Evolutionary conservation across 2,888 invertebrate genomes (phyloP).

Genomic region (Phorcus lineatus): DNA sequence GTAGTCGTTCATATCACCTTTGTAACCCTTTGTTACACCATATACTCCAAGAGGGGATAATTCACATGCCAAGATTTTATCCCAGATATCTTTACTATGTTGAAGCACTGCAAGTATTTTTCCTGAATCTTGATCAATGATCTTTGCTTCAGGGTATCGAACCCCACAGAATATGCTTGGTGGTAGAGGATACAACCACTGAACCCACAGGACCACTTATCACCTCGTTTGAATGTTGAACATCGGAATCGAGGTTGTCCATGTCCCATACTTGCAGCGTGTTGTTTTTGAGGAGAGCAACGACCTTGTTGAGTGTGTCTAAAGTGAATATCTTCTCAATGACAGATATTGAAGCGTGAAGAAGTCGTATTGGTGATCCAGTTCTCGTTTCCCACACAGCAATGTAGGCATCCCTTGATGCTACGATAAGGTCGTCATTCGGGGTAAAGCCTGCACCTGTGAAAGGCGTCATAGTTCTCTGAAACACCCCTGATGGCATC

Average conservation of each 20-base stretch:
- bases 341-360: slow-evolving; percentile 60
- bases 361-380: slow-evolving; percentile 59
- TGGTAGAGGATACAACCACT: slow-evolving; percentile 44
- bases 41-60: slow-evolving; percentile 59
- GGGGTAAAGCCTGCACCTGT: slow-evolving; percentile 66
- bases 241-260: slow-evolving; percentile 65
- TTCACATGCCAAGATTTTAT: slow-evolving; percentile 42
- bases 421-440: slow-evolving; percentile 62
- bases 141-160: slow-evolving; percentile 59
- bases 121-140: slow-evolving; percentile 56
- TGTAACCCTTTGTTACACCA: slow-evolving; percentile 51
- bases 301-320: slow-evolving; percentile 59
- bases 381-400: slow-evolving; percentile 65
- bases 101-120: slow-evolving; percentile 52
- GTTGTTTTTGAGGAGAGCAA: slow-evolving; percentile 62
- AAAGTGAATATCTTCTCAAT: slow-evolving; percentile 63
- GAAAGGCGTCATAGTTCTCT: slow-evolving; percentile 61
- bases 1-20: slow-evolving; percentile 18
- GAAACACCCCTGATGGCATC: slow-evolving; percentile 61
- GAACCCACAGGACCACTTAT: slow-evolving; percentile 53
- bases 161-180: slow-evolving; percentile 49
- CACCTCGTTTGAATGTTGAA: slow-evolving; percentile 58
- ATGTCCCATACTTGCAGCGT: slow-evolving; percentile 69
- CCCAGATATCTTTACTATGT: slow-evolving; percentile 51
- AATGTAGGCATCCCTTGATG: slow-evolving; percentile 64